These are phyloP conservation scores for Pristionchus arcanus DNA, from an alignment of 2,888 invertebrate species.

Conservation along the genomic window DNA sequence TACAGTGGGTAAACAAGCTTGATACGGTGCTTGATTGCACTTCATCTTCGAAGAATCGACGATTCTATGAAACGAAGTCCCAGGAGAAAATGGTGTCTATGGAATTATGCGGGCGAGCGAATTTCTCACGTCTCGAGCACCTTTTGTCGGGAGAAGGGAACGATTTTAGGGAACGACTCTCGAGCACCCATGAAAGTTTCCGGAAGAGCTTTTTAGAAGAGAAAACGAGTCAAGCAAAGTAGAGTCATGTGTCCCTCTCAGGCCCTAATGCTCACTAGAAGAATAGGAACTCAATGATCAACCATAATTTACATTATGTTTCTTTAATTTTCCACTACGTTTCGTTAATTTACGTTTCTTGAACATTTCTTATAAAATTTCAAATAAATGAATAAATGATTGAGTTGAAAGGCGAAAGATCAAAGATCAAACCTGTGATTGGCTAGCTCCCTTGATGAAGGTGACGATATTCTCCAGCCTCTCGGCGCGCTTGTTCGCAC, in stretches of 20 bases:
- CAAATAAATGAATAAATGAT: background rate
- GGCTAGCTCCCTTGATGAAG: conserved; percentile 71
- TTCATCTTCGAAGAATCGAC: no score
- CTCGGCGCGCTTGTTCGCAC: conserved; percentile 70
- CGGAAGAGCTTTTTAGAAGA: background rate
- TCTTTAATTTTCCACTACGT: no score
- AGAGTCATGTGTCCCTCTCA: conserved; percentile 1
- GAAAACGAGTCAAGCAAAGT: background rate
- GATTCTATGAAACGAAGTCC: background rate
- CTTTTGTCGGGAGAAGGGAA: background rate
- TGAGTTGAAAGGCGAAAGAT: background rate
- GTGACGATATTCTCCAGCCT: conserved; percentile 70
- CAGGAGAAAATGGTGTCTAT: background rate
- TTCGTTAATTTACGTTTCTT: no score
- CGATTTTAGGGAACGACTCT: background rate
- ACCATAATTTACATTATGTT: background rate
- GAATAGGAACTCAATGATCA: background rate
- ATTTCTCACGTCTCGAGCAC: background rate
- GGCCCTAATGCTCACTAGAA: background rate
- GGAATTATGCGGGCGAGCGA: conserved; percentile 3
- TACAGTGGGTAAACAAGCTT: conserved; percentile 1
- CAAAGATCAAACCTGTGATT: conserved; percentile 59
- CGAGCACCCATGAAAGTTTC: background rate
- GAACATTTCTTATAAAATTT: no score
- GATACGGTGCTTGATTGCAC: background rate